Base-by-base conservation (phyloP, 2,797 vertebrate genomes). In the Gymnocypris eckloni region DNA sequence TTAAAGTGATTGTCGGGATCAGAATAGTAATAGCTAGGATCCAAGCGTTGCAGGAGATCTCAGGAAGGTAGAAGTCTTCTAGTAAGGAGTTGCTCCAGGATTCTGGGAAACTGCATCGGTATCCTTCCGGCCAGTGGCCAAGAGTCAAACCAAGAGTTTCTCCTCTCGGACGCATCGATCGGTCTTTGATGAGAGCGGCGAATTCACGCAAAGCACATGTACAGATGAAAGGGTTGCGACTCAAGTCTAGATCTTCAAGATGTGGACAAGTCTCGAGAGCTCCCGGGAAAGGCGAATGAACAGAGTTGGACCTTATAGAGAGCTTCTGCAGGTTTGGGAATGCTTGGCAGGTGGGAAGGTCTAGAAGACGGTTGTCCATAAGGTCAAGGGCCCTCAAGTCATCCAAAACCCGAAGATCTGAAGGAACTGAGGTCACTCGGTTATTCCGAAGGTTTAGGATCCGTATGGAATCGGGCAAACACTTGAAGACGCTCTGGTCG, bases 21-120 rank as follows among this genome's bases (percentile, higher is more conserved):
- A 96, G 90, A 79, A 97, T 94, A 0, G 93, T 90, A 25, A 91
- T 83, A 0, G 96, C 92, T 75, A 98, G 89, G 2, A 98, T 92
- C 61, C 78, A 41, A 0, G 77, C 72, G 20, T 94, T 95, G 88
- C 97, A 99, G n/a, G 91, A 92, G 83, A 98, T 81, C 7, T 90
- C 92, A 6, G 93, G 90, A 67, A 97, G 39, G 1, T 83, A 90
- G 52, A 97, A 93, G 69, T 95, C 91, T 89, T 92, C 91, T 39
- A 98, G 91, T 20, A 28, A 86, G 0, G 73, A 89, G 20, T 95
- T 92, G 79, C 87, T 95, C 28, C 90, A 28, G 1, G 70, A 85
- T 0, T 95, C 94, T 0, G 98, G 97, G 89, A 96, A 96, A 82
- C 89, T 93, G 87, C 97, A 99, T 25, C 4, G 6, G 64, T 98